Evolutionary conservation across 2,797 vertebrate genomes (phyloP), one percentile per base, ranked within the genome.

Genomic region (Gymnoscopelus microlampas): DNA sequence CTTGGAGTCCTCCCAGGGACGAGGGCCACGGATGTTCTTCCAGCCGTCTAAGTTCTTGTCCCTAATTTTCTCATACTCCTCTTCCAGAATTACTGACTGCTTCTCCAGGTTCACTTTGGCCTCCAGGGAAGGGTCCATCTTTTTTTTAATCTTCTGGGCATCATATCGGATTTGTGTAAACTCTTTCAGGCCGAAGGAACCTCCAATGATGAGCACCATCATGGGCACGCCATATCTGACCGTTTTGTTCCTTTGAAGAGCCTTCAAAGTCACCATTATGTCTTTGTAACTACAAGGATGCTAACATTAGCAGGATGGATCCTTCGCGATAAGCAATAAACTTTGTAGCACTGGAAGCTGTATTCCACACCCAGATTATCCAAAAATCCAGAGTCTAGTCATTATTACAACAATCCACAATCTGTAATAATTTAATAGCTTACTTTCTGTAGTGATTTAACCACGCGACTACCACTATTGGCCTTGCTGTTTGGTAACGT

Each of bases 121-220:
- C 89, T 95, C 95, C 76, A 98, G 93, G 8, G 94, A 88, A 65
- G 97, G 96, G 93, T 98, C 96, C 83, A 98, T 65, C 97, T 98
- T 96, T 80, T 79, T 93, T 55, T 71, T 92, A 50, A 93, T 77
- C 68, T 90, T 96, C 77, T 96, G 95, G 62, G 88, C 95, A 77
- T 99, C 97, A 0, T 99, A 99, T 44, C 97, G 94, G 71, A 99
- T 95, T 71, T 98, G 96, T 76, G 97, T 85, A 76, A 99, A 98
- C 71, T 99, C 97, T 66, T 94, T 91, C 66, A 99, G 93, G 63
- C 96, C 97, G 75, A 99, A 96, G 62, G 98, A 99, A 55, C 97
- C 97, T 73, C 96, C 98, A 51, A 98, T 73, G 63, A 99, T 63
- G 67, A 99, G 93, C 56, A 99, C 94, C 2, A 95, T 60, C 94